These are phyloP conservation scores for Puffinus mauretanicus DNA, from an alignment of 2,113 vertebrate genomes.

Conservation along the genomic window DNA sequence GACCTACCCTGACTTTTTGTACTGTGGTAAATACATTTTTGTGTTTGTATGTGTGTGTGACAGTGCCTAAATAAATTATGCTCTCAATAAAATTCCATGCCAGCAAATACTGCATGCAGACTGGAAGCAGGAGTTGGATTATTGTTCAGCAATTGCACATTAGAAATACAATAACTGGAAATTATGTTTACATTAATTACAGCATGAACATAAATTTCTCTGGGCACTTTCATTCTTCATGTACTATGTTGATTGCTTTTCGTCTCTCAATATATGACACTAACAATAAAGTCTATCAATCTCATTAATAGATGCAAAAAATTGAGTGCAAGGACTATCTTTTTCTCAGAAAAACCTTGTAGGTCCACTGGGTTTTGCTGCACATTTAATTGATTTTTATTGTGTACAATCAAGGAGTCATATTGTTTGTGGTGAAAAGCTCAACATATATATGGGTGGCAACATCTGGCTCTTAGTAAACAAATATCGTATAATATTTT, in stretches of 20 bases:
- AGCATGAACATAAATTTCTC: not conserved
- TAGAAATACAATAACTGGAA: not conserved
- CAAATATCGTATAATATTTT: not conserved
- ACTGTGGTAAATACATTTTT: not conserved
- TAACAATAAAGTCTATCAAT: not conserved
- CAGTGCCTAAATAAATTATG: not conserved
- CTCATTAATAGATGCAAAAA: not conserved
- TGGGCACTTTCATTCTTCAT: not conserved
- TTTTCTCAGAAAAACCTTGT: not conserved
- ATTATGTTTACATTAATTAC: not conserved
- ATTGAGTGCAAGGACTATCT: not conserved
- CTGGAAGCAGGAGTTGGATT: not conserved
- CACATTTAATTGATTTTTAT: not conserved
- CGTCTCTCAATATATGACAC: not conserved
- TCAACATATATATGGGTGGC: not conserved
- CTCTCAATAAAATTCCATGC: not conserved
- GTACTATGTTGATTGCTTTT: not conserved
- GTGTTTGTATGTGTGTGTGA: not conserved
- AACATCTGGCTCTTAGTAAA: not conserved
- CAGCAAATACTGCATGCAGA: not conserved
- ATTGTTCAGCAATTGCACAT: not conserved
- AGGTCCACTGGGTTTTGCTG: not conserved
- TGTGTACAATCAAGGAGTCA: not conserved
- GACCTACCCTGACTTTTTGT: constrained; percentile 35
- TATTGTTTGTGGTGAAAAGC: not conserved